phyloP scores from a whole-genome alignment of 1,140 invertebrate species.

The Charaxes varanes region DNA sequence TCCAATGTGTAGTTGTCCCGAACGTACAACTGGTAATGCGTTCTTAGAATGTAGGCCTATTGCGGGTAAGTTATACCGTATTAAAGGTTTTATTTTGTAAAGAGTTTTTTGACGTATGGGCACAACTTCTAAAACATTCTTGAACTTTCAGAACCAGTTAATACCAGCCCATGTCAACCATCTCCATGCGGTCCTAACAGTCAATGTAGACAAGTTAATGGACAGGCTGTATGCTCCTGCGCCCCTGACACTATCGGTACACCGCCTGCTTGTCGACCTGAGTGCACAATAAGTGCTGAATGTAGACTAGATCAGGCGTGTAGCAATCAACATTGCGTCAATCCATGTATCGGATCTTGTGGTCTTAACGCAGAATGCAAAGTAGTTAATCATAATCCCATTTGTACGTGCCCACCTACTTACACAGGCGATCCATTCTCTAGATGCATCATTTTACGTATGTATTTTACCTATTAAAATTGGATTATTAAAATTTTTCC shows the following conservation, averaged over 20 bases:
- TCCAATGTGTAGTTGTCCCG: conserved; percentile 82
- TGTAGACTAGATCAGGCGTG: conserved; percentile 75
- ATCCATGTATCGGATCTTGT: conserved; percentile 79
- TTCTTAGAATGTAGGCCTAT: conserved; percentile 78
- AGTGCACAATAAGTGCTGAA: conserved; percentile 76
- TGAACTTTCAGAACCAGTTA: conserved; percentile 61
- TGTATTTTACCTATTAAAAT: conserved; percentile 22
- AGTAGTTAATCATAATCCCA: conserved; percentile 80
- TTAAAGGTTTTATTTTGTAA: conserved; percentile 1
- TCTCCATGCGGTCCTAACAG: conserved; percentile 78
- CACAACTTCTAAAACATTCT: not conserved
- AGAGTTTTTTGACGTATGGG: not conserved
- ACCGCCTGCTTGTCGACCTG: conserved; percentile 77
- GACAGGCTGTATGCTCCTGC: conserved; percentile 78
- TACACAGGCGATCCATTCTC: conserved; percentile 79
- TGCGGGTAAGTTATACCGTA: conserved; percentile 57
- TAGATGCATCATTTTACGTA: conserved; percentile 76
- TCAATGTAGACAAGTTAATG: conserved; percentile 77
- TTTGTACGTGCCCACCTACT: conserved; percentile 77
- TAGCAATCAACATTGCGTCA: conserved; percentile 76
- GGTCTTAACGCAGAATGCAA: conserved; percentile 77
- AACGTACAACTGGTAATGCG: conserved; percentile 81
- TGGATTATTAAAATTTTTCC: not conserved
- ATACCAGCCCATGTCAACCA: conserved; percentile 74
- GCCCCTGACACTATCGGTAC: conserved; percentile 78